Evolutionary conservation across 2,797 vertebrate genomes (phyloP), one percentile per base, ranked within the genome.

Genomic region (Danio kyathit): DNA sequence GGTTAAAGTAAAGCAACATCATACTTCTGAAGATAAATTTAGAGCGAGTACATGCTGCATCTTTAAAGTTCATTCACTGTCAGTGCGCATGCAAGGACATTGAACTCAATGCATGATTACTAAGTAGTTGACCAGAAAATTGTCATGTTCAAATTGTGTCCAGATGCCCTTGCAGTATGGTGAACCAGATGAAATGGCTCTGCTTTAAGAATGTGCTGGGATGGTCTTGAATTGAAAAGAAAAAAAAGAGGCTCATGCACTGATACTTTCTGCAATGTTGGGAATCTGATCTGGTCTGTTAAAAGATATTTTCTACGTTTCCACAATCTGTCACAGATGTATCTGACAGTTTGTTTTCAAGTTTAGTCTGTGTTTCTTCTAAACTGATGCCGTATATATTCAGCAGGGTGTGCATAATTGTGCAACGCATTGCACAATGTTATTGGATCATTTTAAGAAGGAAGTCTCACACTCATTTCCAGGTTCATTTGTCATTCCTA

Each of bases 111-210:
- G 51, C 72, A 76, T 86, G 83, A 90, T 88, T 87, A 89, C 82
- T 88, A 64, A 84, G 84, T 70, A 84, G 82, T 76, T 85, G 79
- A 87, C 84, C 84, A 87, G 82, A 87, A 87, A 84, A 89, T 88
- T 81, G 76, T 84, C 69, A 88, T 83, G 83, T 85, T 85, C 69
- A 84, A 87, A 87, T 85, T 60, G 76, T 81, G 67, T 82, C 85
- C 88, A 88, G 82, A 86, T 89, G 84, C 80, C 46, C 41, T 64
- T 49, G 63, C 59, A 29, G 75, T 76, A 59, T 60, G 49, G 63
- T 74, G 48, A 64, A 74, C 61, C 73, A 84, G 54, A 81, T 52
- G 17, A 76, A 81, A 75, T 75, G 16, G 8, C 56, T 67, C 41
- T 44, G n/a, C 59, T 83, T 79, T 57, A 54, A 52, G 13, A 61